Conservation (phyloP, 2,888 invertebrate species). For the Thymelicus sylvestris region DNA sequence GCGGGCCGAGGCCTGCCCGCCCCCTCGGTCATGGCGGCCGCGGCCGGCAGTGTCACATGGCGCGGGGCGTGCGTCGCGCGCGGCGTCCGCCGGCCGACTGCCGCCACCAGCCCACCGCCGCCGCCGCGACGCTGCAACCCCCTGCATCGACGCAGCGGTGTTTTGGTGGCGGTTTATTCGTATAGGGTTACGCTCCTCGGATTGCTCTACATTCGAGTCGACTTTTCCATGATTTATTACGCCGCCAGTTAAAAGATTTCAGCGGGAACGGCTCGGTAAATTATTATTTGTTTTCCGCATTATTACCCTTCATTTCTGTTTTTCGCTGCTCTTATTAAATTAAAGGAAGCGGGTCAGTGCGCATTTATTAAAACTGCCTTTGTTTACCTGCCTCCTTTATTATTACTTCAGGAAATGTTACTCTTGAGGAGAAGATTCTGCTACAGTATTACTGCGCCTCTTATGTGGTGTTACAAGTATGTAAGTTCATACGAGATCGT, state of each 20-base stretch:
- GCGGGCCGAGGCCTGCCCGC: conserved; percentile 79
- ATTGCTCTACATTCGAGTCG: conserved; percentile 34
- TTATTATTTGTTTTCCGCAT: conserved; percentile 35
- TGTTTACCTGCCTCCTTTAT: neutral
- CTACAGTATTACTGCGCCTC: neutral
- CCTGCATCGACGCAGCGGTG: conserved; percentile 48
- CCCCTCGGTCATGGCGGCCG: conserved; percentile 75
- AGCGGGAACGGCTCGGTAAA: conserved; percentile 31
- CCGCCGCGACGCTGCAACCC: conserved; percentile 55
- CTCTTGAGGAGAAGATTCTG: neutral
- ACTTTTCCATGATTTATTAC: conserved; percentile 36
- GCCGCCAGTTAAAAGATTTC: conserved; percentile 35
- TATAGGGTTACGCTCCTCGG: conserved; percentile 40
- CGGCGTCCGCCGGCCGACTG: conserved; percentile 59
- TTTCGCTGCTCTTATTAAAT: conserved; percentile 21
- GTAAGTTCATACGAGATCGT: neutral
- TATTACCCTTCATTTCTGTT: conserved; percentile 32
- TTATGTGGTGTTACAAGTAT: too few species aligned
- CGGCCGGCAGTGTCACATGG: conserved; percentile 61
- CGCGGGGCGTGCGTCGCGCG: conserved; percentile 63
- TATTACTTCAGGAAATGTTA: neutral
- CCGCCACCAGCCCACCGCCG: too few species aligned
- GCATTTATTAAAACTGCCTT: conserved; percentile 18
- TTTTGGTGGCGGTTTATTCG: conserved; percentile 39
- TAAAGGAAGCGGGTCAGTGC: conserved; percentile 16